A percentile compares a stretch with the other conserved stretches of the same genome.
Conservation (phyloP, 2,888 invertebrate genomes). For the Ametastegia equiseti region DNA sequence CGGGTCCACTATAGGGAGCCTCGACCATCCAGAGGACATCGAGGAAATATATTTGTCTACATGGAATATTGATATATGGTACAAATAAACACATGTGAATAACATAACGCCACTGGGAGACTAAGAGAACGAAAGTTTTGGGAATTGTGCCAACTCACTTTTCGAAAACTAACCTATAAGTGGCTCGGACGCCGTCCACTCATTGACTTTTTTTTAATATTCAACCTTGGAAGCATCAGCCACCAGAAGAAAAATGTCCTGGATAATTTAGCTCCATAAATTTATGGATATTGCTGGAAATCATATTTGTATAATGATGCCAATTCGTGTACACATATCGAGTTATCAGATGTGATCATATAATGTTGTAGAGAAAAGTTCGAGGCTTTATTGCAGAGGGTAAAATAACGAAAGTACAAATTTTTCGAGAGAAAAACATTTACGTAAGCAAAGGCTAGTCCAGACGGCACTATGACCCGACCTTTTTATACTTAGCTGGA, state of each 20-base stretch:
- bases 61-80: conserved; percentile 31
- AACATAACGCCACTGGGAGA: conserved; percentile 35
- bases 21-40: conserved; percentile 13
- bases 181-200: background rate
- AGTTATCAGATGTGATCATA: background rate
- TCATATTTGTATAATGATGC: background rate
- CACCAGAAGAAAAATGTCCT: conserved; percentile 5
- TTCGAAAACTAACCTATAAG: background rate
- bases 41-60: background rate
- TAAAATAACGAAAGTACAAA: background rate
- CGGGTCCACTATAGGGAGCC: conserved; percentile 5
- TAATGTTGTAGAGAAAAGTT: background rate
- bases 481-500: background rate
- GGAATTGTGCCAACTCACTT: conserved; percentile 48
- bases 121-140: conserved; percentile 16
- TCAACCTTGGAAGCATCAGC: conserved; percentile 17
- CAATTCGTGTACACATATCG: background rate
- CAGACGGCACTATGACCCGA: conserved; percentile 28
- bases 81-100: conserved; percentile 48
- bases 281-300: background rate
- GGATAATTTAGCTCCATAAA: background rate
- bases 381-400: background rate
- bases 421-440: background rate
- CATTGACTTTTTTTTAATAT: conserved; percentile 39
- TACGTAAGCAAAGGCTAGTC: background rate